Conservation (phyloP, 1,140 invertebrate genomes). For the Drosophila lacteicornis region DNA sequence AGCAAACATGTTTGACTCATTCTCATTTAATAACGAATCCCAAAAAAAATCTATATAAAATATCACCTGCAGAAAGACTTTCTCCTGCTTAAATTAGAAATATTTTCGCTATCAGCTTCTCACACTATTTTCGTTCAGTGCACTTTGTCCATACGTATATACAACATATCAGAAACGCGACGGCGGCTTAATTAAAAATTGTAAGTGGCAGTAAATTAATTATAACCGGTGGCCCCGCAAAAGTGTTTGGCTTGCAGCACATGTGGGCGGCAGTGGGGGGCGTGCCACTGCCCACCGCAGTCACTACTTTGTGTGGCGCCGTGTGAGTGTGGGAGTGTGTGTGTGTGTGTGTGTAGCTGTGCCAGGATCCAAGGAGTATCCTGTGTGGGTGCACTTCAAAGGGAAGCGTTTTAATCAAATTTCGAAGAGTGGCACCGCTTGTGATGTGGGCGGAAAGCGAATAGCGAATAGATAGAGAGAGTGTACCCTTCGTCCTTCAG, state of each 20-base stretch:
- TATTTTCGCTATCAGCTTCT: neutral
- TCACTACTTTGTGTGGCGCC: conserved; percentile 18
- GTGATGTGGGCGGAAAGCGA: conserved; percentile 23
- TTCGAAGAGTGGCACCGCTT: conserved; percentile 50
- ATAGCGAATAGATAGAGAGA: neutral
- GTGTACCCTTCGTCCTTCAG: neutral
- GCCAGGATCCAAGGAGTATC: conserved; percentile 17
- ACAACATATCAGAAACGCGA: conserved; percentile 46
- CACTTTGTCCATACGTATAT: conserved; percentile 1
- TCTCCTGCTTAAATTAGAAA: neutral
- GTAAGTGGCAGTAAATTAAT: conserved; percentile 82
- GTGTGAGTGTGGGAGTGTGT: conserved; percentile 11
- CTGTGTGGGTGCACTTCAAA: conserved; percentile 64
- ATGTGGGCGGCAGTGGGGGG: conserved; percentile 48
- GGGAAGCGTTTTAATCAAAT: conserved; percentile 75
- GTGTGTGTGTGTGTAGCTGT: conserved; percentile 9
- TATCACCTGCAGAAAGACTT: neutral
- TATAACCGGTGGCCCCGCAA: conserved; percentile 70
- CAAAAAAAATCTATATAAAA: too few relatives aligned
- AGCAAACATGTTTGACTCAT: neutral
- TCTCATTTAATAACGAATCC: too few relatives aligned
- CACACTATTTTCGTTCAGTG: neutral
- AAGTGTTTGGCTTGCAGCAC: conserved; percentile 77
- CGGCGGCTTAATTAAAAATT: conserved; percentile 79
- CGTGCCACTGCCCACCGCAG: conserved; percentile 19